phyloP scores from a whole-genome alignment of 2,888 invertebrate genomes.

The Drosophila mimica region DNA sequence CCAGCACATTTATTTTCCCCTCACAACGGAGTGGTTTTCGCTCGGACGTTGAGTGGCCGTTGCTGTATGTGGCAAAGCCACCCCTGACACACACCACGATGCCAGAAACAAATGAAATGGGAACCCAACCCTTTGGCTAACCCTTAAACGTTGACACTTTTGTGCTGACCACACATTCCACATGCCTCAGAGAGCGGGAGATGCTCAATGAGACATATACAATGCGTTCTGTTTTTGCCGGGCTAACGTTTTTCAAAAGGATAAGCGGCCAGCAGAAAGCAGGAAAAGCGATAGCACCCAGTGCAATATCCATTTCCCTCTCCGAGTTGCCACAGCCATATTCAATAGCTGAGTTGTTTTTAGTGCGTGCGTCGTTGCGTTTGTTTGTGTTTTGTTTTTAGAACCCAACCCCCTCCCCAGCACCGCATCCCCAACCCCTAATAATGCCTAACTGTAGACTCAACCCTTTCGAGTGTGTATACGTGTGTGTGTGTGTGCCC shows the following conservation, averaged over 20 bases:
- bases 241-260: conserved; percentile 5
- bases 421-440: conserved; percentile 36
- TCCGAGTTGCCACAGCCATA: background rate
- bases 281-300: conserved; percentile 28
- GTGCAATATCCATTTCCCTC: conserved; percentile 12
- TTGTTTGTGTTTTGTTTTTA: conserved; percentile 51
- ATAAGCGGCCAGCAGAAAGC: conserved; percentile 2
- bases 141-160: conserved; percentile 76
- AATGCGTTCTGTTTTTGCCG: conserved; percentile 1
- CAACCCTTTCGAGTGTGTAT: conserved; percentile 55
- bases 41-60: conserved; percentile 11
- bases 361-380: conserved; percentile 52
- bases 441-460: conserved; percentile 13
- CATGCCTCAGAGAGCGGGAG: conserved; percentile 44
- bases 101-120: background rate
- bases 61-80: conserved; percentile 18
- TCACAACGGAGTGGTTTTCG: conserved; percentile 28
- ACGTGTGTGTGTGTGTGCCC: conserved; percentile 23
- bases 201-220: conserved; percentile 13
- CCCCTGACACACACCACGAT: conserved; percentile 16
- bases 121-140: conserved; percentile 72
- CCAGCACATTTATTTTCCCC: conserved; percentile 42
- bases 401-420: conserved; percentile 1
- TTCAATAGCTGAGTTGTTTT: conserved; percentile 49
- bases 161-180: conserved; percentile 68